phyloP scores from a whole-genome alignment of 2,797 vertebrate genomes.

The Enteromius afrohamiltoni region DNA sequence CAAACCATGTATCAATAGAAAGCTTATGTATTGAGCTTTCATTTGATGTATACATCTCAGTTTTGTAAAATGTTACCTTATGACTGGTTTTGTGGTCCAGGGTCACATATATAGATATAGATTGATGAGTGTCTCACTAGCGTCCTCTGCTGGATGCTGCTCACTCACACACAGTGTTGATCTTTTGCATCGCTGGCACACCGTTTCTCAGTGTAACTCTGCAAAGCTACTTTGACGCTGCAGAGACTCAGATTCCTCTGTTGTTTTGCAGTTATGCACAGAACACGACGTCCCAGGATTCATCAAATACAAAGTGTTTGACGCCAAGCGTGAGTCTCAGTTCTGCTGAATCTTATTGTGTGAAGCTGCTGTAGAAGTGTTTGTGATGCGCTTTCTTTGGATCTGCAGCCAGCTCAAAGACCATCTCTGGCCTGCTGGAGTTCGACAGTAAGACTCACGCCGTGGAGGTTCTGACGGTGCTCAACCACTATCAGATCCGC shows the following conservation, averaged over 20 bases:
- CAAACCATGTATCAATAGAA: too few species aligned
- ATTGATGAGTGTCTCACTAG: too few species aligned
- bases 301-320: conserved; percentile 96
- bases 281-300: conserved; percentile 93
- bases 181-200: too few species aligned
- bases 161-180: too few species aligned
- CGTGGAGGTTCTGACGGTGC: conserved; percentile 95
- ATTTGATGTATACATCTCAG: too few species aligned
- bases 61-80: too few species aligned
- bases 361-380: not conserved
- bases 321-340: conserved; percentile 92
- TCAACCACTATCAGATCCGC: conserved; percentile 98
- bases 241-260: not conserved
- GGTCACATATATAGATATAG: too few species aligned
- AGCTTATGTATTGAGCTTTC: too few species aligned
- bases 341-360: not conserved
- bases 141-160: too few species aligned
- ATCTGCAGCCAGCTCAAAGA: conserved; percentile 90
- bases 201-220: too few species aligned
- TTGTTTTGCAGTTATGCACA: conserved; percentile 86
- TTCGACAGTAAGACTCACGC: conserved; percentile 96
- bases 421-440: conserved; percentile 92
- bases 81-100: too few species aligned
- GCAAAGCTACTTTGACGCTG: too few species aligned
- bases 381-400: conserved; percentile 24